phyloP scores from a whole-genome alignment of 92 coral and sea anemone genomes.

The Bergia puertoricense region DNA sequence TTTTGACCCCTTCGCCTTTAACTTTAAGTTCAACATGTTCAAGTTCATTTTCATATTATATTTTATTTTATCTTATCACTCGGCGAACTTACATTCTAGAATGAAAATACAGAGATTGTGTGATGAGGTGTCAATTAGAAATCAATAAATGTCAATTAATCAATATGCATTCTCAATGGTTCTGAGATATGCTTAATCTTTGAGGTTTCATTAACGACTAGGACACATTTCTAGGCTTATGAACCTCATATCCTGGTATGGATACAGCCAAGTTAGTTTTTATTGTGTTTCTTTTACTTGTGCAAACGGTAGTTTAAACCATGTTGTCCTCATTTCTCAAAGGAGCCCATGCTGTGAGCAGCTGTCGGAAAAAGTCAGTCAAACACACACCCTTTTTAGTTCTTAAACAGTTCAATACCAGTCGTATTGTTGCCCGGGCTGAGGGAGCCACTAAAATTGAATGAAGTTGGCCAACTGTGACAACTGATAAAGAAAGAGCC shows the following conservation, averaged over 20 bases:
- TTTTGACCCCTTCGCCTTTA: background rate
- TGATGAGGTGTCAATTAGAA: background rate
- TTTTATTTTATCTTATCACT: background rate
- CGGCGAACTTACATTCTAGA: background rate
- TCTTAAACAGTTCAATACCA: conserved; percentile 27
- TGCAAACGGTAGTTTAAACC: background rate
- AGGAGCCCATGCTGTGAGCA: background rate
- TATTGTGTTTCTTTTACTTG: background rate
- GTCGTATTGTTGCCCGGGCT: conserved; percentile 3
- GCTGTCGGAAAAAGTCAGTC: conserved; percentile 9
- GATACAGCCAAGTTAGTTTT: background rate
- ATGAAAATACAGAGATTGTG: too few species aligned
- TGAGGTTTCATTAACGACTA: too few species aligned
- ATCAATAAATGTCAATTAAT: too few species aligned
- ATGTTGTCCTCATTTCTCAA: background rate
- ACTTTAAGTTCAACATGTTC: background rate
- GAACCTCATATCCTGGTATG: background rate
- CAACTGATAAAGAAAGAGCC: background rate
- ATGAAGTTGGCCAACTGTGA: conserved; percentile 15
- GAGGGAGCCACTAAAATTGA: background rate
- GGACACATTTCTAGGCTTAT: too few species aligned
- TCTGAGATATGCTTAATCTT: too few species aligned
- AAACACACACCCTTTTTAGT: background rate
- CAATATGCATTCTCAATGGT: background rate
- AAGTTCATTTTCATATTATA: too few species aligned